These are phyloP conservation scores for Hippocampus barbouri DNA, from an alignment of 2,113 vertebrate genomes.

Conservation along the genomic window DNA sequence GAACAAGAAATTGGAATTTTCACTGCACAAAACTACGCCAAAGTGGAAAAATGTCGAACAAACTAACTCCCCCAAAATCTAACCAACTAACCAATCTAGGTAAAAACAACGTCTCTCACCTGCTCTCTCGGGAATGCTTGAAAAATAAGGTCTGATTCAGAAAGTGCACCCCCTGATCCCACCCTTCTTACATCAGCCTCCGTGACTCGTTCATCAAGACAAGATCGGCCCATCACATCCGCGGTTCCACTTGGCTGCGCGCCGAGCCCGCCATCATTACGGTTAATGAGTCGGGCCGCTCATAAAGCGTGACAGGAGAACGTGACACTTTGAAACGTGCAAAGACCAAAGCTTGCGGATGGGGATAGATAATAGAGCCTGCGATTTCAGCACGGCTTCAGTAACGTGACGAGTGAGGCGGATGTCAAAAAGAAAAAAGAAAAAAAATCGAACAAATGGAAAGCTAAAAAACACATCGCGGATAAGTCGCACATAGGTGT, in stretches of 20 bases:
- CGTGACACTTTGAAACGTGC: slow-evolving; percentile 52
- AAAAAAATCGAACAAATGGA: not conserved
- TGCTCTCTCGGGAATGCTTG: not conserved
- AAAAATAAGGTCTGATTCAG: not conserved
- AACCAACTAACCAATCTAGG: not conserved
- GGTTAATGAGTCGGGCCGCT: slow-evolving; percentile 59
- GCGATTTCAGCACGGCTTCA: slow-evolving; percentile 52
- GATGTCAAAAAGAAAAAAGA: slow-evolving; percentile 24
- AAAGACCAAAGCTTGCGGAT: slow-evolving; percentile 50
- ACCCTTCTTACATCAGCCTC: slow-evolving; percentile 23
- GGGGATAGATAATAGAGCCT: slow-evolving; percentile 55
- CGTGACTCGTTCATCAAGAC: slow-evolving; percentile 49
- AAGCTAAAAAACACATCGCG: no score
- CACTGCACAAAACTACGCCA: not conserved
- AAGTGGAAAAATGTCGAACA: not conserved
- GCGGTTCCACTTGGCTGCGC: slow-evolving; percentile 33
- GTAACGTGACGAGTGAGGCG: slow-evolving; percentile 45
- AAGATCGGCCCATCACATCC: slow-evolving; percentile 43
- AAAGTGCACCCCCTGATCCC: slow-evolving; percentile 18
- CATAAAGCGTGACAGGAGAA: slow-evolving; percentile 51
- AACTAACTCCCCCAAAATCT: no score
- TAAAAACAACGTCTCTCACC: not conserved
- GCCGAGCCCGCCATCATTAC: slow-evolving; percentile 45
- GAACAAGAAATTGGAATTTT: not conserved
- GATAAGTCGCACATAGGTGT: slow-evolving; percentile 2